phyloP scores from a whole-genome alignment of 2,888 invertebrate species.

The Rhamphomyia laevipes region DNA sequence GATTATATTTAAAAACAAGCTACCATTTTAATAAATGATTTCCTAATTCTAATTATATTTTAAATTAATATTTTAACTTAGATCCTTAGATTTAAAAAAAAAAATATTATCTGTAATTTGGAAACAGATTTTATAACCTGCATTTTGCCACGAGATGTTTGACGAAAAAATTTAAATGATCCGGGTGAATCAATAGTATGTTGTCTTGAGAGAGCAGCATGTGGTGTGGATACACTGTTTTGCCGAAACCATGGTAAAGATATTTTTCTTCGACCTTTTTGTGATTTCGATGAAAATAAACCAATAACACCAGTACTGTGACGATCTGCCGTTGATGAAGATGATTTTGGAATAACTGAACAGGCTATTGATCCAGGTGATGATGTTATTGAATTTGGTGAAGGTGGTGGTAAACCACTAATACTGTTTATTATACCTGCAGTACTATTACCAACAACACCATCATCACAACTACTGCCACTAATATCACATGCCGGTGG shows the following conservation, averaged over 20 bases:
- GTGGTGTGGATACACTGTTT: conserved; percentile 60
- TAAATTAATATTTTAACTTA: no score
- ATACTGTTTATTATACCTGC: conserved; percentile 8
- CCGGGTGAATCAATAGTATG: conserved; percentile 85
- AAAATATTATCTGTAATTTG: not conserved
- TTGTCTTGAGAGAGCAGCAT: conserved; percentile 66
- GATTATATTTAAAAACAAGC: no score
- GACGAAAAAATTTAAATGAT: conserved; percentile 67
- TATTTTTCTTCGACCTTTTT: conserved; percentile 71
- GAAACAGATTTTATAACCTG: not conserved
- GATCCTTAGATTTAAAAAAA: not conserved
- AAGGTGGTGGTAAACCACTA: conserved; percentile 6
- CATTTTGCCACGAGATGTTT: conserved; percentile 33
- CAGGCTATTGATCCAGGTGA: conserved; percentile 13
- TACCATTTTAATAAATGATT: no score
- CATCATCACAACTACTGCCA: not conserved
- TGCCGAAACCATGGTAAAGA: conserved; percentile 85
- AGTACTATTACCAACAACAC: not conserved
- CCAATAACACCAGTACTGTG: conserved; percentile 10
- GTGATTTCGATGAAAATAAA: conserved; percentile 37
- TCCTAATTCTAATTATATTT: no score
- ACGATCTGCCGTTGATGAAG: conserved; percentile 12
- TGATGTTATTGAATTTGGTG: conserved; percentile 13
- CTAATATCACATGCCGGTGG: not conserved
- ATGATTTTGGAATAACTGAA: conserved; percentile 16